These are phyloP conservation scores for Beris chalybata DNA, from an alignment of 2,888 invertebrate species.

Conservation along the genomic window DNA sequence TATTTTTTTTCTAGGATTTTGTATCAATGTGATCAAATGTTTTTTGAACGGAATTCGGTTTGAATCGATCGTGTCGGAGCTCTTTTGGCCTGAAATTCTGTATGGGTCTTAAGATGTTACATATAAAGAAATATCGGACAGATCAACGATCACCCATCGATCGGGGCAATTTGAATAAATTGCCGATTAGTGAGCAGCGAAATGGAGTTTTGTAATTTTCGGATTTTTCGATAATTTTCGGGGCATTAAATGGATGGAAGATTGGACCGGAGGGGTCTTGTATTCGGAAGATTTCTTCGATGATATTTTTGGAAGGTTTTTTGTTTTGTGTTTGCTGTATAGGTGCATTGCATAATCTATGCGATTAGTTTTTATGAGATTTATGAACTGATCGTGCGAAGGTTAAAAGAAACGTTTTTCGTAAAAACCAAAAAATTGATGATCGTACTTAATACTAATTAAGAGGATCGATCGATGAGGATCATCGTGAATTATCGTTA, in stretches of 20 bases:
- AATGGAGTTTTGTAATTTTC: slow-evolving; percentile 30
- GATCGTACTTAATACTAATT: slow-evolving; percentile 14
- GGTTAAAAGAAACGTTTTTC: slow-evolving; percentile 18
- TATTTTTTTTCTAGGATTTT: background rate
- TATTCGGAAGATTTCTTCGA: background rate
- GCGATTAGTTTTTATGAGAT: background rate
- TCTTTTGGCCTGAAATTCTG: background rate
- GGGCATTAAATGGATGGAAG: slow-evolving; percentile 7
- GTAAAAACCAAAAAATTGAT: background rate
- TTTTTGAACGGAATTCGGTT: background rate
- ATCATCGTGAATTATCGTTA: background rate
- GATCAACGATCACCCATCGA: slow-evolving; percentile 26
- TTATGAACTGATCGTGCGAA: slow-evolving; percentile 8
- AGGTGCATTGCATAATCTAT: slow-evolving; percentile 15
- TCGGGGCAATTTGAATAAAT: slow-evolving; percentile 35
- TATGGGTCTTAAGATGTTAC: background rate
- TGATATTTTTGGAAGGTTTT: slow-evolving; percentile 10
- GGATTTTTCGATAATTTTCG: slow-evolving; percentile 28
- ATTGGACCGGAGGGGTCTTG: slow-evolving; percentile 16
- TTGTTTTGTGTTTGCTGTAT: background rate
- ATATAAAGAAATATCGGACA: slow-evolving; percentile 17
- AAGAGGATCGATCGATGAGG: slow-evolving; percentile 4
- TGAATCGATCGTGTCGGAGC: background rate
- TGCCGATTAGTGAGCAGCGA: slow-evolving; percentile 33
- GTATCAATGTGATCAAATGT: background rate